Evolutionary conservation across 1,140 invertebrate genomes (phyloP).

Genomic region (Listronotus bonariensis): DNA sequence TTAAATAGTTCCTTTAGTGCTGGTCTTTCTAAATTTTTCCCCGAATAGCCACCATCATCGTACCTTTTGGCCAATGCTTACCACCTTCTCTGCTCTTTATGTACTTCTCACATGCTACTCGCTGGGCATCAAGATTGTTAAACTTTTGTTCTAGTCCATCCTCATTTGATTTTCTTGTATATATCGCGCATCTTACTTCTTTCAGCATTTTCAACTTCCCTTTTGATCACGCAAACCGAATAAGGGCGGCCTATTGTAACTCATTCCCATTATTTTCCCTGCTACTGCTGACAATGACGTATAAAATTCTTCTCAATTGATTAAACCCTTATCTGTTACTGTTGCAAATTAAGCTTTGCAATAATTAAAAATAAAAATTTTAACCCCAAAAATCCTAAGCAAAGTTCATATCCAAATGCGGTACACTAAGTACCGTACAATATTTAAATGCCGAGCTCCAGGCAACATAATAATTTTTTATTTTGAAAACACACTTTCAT

Average conservation of each 20-base stretch:
- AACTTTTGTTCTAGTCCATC: background rate
- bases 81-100: conserved; percentile 1
- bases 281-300: background rate
- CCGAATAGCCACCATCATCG: background rate
- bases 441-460: too few species aligned
- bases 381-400: too few species aligned
- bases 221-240: background rate
- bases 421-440: too few species aligned
- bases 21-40: background rate
- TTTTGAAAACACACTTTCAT: too few species aligned
- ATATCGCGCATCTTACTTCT: background rate
- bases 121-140: background rate
- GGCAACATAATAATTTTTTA: too few species aligned
- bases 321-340: too few species aligned
- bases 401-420: too few species aligned
- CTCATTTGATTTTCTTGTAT: background rate
- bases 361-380: too few species aligned
- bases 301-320: too few species aligned
- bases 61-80: background rate
- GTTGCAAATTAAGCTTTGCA: too few species aligned
- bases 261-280: background rate
- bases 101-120: background rate
- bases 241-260: background rate
- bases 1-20: background rate
- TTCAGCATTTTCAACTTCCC: background rate